phyloP scores from a whole-genome alignment of 1,140 invertebrate genomes.

The Lycorma delicatula region DNA sequence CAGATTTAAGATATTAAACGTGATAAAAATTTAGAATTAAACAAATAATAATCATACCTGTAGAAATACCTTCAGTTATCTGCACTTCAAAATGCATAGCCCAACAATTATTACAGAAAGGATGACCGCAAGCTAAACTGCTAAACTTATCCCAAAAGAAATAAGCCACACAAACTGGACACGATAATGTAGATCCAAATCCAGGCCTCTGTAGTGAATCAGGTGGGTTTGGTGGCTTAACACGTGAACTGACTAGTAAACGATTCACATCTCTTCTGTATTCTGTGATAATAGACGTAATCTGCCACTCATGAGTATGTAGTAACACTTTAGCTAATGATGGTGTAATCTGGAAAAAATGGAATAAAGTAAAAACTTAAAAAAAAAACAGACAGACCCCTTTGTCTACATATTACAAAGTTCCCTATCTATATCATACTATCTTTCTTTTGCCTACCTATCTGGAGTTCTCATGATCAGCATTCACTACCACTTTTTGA shows the following conservation, averaged over 20 bases:
- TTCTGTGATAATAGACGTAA: constrained; percentile 65
- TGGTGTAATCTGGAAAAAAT: constrained; percentile 62
- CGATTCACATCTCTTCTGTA: constrained; percentile 68
- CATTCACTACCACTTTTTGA: too few species aligned
- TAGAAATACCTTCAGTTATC: constrained; percentile 77
- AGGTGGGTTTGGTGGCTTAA: constrained; percentile 56
- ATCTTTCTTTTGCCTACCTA: too few species aligned
- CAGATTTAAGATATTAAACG: too few species aligned
- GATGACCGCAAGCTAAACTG: constrained; percentile 79
- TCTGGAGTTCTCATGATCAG: too few species aligned
- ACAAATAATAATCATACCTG: too few species aligned
- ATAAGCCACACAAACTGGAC: constrained; percentile 48
- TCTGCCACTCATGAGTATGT: constrained; percentile 79
- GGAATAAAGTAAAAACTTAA: too few species aligned
- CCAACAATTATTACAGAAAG: constrained; percentile 94
- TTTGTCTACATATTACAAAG: not conserved
- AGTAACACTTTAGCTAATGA: constrained; percentile 86
- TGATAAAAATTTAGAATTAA: too few species aligned
- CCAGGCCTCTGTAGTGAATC: constrained; percentile 9
- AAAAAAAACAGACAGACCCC: too few species aligned
- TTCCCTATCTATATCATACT: too few species aligned
- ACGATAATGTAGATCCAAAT: constrained; percentile 33
- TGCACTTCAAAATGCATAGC: constrained; percentile 91
- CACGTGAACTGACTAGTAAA: constrained; percentile 65
- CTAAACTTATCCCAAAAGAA: constrained; percentile 56